Percentiles rank a stretch among this genome's conserved stretches.
These are phyloP conservation scores for Tachystola acroxantha DNA, from an alignment of 2,888 invertebrate genomes.

Conservation along the genomic window DNA sequence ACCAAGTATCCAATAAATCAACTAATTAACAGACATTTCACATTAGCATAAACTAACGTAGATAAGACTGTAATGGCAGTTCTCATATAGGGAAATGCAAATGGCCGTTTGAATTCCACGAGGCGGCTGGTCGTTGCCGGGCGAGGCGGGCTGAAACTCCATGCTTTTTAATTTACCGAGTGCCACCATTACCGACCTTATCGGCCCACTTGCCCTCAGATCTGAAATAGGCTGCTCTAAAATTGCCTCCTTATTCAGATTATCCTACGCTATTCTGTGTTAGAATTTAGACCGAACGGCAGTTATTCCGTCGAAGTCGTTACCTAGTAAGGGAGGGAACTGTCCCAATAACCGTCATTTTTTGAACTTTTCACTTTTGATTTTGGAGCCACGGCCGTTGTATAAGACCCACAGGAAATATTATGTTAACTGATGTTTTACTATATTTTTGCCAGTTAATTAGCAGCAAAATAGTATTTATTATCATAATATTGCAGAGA, in stretches of 20 bases:
- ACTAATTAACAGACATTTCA: neutral
- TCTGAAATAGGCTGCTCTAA: slow-evolving; percentile 50
- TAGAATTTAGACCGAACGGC: slow-evolving; percentile 43
- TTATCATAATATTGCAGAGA: too few species aligned
- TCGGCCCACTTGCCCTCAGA: slow-evolving; percentile 46
- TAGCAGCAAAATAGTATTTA: too few species aligned
- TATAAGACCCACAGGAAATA: too few species aligned
- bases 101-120: slow-evolving; percentile 41
- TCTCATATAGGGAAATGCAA: slow-evolving; percentile 45
- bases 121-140: too few species aligned
- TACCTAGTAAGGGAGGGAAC: too few species aligned
- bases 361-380: too few species aligned
- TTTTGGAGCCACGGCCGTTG: too few species aligned
- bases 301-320: too few species aligned
- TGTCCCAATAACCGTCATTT: too few species aligned
- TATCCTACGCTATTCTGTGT: slow-evolving; percentile 43
- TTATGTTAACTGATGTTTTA: too few species aligned
- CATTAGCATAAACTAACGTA: neutral
- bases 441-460: too few species aligned
- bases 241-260: slow-evolving; percentile 55
- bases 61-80: slow-evolving; percentile 19
- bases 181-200: slow-evolving; percentile 52
- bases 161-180: slow-evolving; percentile 64
- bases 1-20: too few species aligned
- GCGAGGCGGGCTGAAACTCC: slow-evolving; percentile 29